Evolutionary conservation across 1,140 invertebrate species (phyloP), one percentile per base, ranked within the genome.

Genomic region (Drosophila takahashii): DNA sequence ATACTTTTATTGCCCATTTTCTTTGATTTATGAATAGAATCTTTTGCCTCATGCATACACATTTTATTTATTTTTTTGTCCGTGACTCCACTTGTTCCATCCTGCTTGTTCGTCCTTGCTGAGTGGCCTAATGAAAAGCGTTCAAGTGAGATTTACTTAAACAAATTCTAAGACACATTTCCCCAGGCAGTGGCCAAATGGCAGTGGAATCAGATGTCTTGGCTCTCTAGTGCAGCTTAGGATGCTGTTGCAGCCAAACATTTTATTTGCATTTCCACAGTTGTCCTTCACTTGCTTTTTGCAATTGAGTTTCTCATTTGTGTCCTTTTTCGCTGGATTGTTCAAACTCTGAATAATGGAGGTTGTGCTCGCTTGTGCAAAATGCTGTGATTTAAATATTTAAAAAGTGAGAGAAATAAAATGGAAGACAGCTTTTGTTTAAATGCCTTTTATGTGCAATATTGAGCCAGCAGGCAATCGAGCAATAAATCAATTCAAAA

Each of bases 71-170:
- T 34, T 37, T 54, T 27, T 10, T 15, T 27, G 15, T 7, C 22
- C 15, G 8, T 16, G 10, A 53, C 47, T 52, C 62, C 34, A 26
- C 39, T 32, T 26, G 16, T 56, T 29, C 27, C 4, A 16, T 34
- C 5, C 9, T 16, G 15, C 48, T 3, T 6, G 8, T 11, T 54
- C 9, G 22, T 39, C 22, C 51, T 62, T 50, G 51, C 44, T 61
- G 77, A 81, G 57, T 52, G 60, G 53, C 26, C 44, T 70, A 83
- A 83, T 87, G 66, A 77, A 87, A 72, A 77, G 59, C 48, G 56
- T 79, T 83, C 71, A 77, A 73, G 62, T 77, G 64, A 77, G 72
- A 77, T 89, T 89, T 84, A 77, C 64, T 89, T 87, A 81, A 81
- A 48, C 29, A 89, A 79, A 79, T 69, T 72, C 72, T 48, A 77